Evolutionary conservation across 1,140 invertebrate genomes (phyloP), one percentile per base, ranked within the genome.

Genomic region (Euwallacea fornicatus): DNA sequence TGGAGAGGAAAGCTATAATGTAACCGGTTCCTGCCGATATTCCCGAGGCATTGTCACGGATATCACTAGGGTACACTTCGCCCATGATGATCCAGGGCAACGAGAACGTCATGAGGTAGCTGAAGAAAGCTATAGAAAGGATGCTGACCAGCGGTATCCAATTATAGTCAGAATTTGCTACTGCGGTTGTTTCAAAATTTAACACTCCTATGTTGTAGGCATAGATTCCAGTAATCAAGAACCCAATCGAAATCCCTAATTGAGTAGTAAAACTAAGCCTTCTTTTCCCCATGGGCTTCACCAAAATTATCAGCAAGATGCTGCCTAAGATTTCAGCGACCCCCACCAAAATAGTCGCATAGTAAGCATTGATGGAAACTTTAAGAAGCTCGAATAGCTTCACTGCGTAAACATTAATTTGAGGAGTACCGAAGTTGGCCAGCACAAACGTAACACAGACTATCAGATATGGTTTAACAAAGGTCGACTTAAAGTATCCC

Each of bases 31-130:
- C 89, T 15, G 88, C 88, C 0, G 88, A 85, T 2, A 89, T 80
- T 0, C 90, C 91, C 0, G 88, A 88, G 0, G 89, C 90, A 1
- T 83, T 85, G 3, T 88, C 87, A 42, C 91, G 81, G 1, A 90
- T 87, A 74, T 89, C 83, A 0, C 86, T 84, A n/a, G 86, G 85
- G 75, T 86, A 90, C 2, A 87, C 87, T 80, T 93, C 91, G 15
- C 90, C 90, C 42, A 90, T 89, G 1, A 93, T 82, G 46, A 93
- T 86, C 91, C 91, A 93, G 6, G 91, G 91, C 4, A 93, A 76
- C 42, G 90, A 79, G 54, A 89, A 82, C n/a, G 92, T 89, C 0
- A 89, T 88, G 4, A 87, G 79, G 71, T 92, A 89, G 0, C 88
- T 86, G 10, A 90, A 81, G 72, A 92, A 88, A 0, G 90, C 90